Evolutionary conservation across 2,888 invertebrate genomes (phyloP).

Genomic region (Sceliomorpha sp.): DNA sequence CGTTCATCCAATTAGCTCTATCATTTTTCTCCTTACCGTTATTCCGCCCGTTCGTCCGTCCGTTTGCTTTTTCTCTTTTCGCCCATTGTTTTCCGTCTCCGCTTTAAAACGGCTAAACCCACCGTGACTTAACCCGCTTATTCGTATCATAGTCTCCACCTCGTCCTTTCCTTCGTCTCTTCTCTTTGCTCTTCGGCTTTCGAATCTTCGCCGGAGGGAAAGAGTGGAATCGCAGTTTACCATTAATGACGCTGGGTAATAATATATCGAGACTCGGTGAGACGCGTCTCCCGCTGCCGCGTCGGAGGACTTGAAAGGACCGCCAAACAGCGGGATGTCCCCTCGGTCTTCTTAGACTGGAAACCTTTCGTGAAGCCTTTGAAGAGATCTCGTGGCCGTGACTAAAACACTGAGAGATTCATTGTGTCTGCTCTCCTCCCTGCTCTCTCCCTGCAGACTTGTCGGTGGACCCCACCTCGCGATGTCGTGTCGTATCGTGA

Average conservation of each 20-base stretch:
- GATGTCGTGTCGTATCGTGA: slow-evolving; percentile 38
- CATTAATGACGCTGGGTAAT: slow-evolving; percentile 77
- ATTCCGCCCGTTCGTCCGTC: slow-evolving; percentile 7
- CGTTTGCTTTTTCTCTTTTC: slow-evolving; percentile 10
- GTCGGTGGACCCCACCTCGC: slow-evolving; percentile 11
- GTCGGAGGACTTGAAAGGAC: slow-evolving; percentile 77
- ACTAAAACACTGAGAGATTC: slow-evolving; percentile 34
- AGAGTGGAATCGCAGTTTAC: slow-evolving; percentile 75
- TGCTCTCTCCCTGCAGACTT: background rate
- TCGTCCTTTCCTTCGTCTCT: slow-evolving; percentile 22
- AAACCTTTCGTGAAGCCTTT: slow-evolving; percentile 63
- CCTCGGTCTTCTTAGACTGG: slow-evolving; percentile 67
- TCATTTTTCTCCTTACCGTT: slow-evolving; percentile 24
- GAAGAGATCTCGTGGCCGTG: slow-evolving; percentile 34
- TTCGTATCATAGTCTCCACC: slow-evolving; percentile 33
- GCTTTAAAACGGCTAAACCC: slow-evolving; percentile 27
- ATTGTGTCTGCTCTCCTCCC: slow-evolving; percentile 44
- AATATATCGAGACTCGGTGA: slow-evolving; percentile 73
- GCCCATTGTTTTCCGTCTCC: slow-evolving; percentile 42
- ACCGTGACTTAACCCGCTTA: slow-evolving; percentile 33
- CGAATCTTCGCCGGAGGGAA: slow-evolving; percentile 54
- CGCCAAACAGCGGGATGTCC: slow-evolving; percentile 77
- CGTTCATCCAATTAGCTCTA: slow-evolving; percentile 45
- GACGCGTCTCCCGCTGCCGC: slow-evolving; percentile 74
- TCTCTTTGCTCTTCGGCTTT: slow-evolving; percentile 16